A percentile compares a stretch with the other conserved stretches of the same genome.
These are phyloP conservation scores for Orchesellides sinensis DNA, from an alignment of 2,888 invertebrate species.

Conservation along the genomic window DNA sequence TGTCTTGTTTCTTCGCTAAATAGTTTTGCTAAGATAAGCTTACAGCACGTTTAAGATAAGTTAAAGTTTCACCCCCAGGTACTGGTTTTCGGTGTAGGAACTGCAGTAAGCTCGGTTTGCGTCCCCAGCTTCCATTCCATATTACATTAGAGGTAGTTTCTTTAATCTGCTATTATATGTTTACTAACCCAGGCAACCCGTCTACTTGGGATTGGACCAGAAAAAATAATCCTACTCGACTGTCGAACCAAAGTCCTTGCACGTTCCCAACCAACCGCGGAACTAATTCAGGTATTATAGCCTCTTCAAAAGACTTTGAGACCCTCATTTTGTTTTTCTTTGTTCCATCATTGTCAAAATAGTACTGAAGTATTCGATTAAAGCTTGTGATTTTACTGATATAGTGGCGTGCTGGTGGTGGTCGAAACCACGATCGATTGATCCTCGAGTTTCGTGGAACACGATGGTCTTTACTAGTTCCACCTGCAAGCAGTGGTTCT, in stretches of 20 bases:
- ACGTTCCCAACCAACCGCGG: constrained; percentile 79
- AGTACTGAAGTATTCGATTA: not conserved
- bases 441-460: constrained; percentile 81
- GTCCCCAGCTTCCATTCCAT: too few species aligned
- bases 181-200: constrained; percentile 80
- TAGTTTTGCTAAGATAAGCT: too few species aligned
- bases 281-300: constrained; percentile 78
- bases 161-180: too few species aligned
- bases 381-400: not conserved
- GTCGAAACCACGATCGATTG: constrained; percentile 81
- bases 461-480: constrained; percentile 80
- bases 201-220: constrained; percentile 80
- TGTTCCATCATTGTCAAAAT: not conserved
- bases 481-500: constrained; percentile 79
- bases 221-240: constrained; percentile 81
- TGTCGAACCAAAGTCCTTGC: constrained; percentile 80
- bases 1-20: too few species aligned
- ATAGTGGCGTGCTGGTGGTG: constrained; percentile 82
- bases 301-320: too few species aligned
- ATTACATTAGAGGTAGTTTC: too few species aligned
- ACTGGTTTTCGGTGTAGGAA: too few species aligned
- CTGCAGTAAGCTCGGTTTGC: too few species aligned
- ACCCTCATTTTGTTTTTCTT: not conserved
- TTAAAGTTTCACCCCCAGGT: too few species aligned
- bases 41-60: too few species aligned